Percentiles rank a stretch among this genome's conserved stretches.
These are phyloP conservation scores for Cirrhinus mrigala DNA, from an alignment of 2,797 vertebrate species.

Conservation along the genomic window DNA sequence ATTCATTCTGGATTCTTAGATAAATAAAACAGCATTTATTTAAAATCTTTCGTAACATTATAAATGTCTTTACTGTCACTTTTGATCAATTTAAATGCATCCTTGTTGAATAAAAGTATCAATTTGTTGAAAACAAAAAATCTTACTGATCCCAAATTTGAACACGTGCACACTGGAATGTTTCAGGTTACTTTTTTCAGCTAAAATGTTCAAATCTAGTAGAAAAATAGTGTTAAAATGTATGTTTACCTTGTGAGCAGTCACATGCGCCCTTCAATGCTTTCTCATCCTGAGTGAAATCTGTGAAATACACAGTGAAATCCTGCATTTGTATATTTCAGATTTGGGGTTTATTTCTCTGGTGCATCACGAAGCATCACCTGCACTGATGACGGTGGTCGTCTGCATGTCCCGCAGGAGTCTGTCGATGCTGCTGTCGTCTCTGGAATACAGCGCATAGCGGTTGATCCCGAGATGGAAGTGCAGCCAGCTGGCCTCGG, in stretches of 20 bases:
- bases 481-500: constrained; percentile 87
- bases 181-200: background rate
- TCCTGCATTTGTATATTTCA: background rate
- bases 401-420: constrained; percentile 84
- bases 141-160: too few relatives aligned
- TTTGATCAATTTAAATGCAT: background rate
- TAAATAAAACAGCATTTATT: background rate
- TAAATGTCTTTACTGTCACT: background rate
- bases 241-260: constrained; percentile 88
- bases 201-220: background rate
- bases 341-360: background rate
- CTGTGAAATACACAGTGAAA: constrained; percentile 72
- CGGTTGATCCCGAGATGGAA: constrained; percentile 92
- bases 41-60: background rate
- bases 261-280: constrained; percentile 92
- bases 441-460: constrained; percentile 85
- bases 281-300: constrained; percentile 96
- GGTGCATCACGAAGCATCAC: constrained; percentile 69
- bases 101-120: background rate
- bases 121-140: background rate
- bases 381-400: constrained; percentile 81
- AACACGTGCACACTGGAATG: background rate
- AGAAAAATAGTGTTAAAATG: background rate
- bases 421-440: constrained; percentile 74
- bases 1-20: background rate